Percentiles rank a stretch among this genome's conserved stretches.
These are phyloP conservation scores for Phalanger gymnotis DNA, from an alignment of 2,797 vertebrate genomes.

Conservation along the genomic window DNA sequence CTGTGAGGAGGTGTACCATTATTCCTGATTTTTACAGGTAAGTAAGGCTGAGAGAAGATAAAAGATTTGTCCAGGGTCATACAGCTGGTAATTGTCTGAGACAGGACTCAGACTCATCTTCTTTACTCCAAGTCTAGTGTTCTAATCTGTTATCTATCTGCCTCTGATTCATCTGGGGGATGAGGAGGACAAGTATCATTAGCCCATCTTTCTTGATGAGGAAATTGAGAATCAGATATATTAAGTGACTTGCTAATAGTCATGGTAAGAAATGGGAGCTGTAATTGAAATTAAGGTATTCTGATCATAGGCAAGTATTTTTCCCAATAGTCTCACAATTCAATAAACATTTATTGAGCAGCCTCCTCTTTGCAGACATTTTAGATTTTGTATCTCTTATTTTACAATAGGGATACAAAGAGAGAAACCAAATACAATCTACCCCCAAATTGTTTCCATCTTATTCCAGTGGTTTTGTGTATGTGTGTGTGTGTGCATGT, in stretches of 20 bases:
- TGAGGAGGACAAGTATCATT: background rate
- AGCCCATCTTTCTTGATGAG: background rate
- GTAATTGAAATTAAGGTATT: background rate
- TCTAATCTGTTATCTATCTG: background rate
- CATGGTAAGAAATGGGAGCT: background rate
- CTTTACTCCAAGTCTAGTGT: background rate
- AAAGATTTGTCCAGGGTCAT: background rate
- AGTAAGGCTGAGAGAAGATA: background rate
- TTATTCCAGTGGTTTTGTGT: background rate
- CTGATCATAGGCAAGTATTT: background rate
- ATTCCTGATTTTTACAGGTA: background rate
- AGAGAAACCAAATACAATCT: background rate
- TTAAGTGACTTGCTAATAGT: background rate
- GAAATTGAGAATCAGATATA: background rate
- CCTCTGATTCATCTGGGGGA: background rate
- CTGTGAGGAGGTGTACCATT: background rate
- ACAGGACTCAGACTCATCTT: background rate
- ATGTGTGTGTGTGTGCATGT: too few relatives aligned
- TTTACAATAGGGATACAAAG: background rate
- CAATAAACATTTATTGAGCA: background rate
- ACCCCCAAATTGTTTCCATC: background rate
- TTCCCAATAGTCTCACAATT: background rate
- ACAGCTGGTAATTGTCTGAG: background rate
- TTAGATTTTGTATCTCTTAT: background rate
- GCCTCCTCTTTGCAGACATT: background rate